phyloP scores from a whole-genome alignment of 2,113 vertebrate species.

The Lanius collurio region DNA sequence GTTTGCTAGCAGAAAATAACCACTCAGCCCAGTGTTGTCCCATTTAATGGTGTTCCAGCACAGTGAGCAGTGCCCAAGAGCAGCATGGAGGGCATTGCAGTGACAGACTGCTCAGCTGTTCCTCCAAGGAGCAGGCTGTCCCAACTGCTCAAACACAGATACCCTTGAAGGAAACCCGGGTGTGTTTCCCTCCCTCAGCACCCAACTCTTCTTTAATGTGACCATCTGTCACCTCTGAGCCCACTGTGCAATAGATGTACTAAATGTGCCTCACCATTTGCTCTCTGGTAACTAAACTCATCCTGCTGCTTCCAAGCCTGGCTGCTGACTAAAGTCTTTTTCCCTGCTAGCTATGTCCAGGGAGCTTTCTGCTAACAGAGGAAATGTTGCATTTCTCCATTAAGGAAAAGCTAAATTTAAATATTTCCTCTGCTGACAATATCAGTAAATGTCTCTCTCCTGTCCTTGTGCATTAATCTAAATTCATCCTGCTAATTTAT shows the following conservation, averaged over 20 bases:
- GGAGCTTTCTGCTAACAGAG: constrained; percentile 6
- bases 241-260: background rate
- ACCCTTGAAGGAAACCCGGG: background rate
- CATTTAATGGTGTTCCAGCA: background rate
- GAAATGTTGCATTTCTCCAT: constrained; percentile 5
- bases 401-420: constrained; percentile 35
- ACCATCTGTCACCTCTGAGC: constrained; percentile 26
- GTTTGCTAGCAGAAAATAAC: background rate
- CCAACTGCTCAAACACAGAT: background rate
- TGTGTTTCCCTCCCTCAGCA: background rate
- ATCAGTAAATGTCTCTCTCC: background rate
- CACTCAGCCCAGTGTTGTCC: background rate
- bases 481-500: background rate
- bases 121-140: background rate
- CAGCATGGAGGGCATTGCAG: background rate
- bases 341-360: background rate
- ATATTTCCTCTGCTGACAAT: constrained; percentile 33
- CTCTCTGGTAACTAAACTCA: constrained; percentile 13
- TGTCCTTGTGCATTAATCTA: constrained; percentile 28
- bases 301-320: background rate
- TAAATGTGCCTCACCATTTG: background rate
- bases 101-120: background rate
- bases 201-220: background rate
- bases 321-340: constrained; percentile 35
- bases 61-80: background rate